Base-by-base conservation (phyloP, 1,140 invertebrate genomes). In the Lepidurus apus region DNA sequence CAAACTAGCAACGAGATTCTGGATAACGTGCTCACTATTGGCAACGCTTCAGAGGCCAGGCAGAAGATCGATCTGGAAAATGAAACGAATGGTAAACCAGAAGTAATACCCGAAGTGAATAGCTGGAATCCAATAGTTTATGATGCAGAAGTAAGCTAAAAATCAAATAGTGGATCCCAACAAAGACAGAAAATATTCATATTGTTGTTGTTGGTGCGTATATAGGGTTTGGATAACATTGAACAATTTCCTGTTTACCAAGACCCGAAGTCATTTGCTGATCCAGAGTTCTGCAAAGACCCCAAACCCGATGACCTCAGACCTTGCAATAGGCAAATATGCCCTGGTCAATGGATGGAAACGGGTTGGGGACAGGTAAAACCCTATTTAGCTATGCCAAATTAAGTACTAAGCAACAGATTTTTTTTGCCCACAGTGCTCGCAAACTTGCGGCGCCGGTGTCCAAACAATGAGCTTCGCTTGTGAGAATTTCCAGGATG, bases 361-460 rank as follows among this genome's bases (percentile, higher is more conserved):
- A 82, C 76, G n/a, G 74, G 78, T 9, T 85, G 83, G 84, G 80
- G 80, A 43, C 47, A 81, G 81, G 83, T 83, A 75, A 74, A n/a
- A 21, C 1, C 8, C 21, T 24, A 24, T 78, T 24, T 21, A 13
- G 73, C 78, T 43, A 21, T 1, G 43, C 11, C 76, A 24, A 74
- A 7, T 79, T 34, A 43, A 42, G 5, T 13, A 43, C 8, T 74
- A 75, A 13, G 74, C 24, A 21, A 17, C 13, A 24, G 13, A 74
- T 34, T 7, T 34, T 17, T 77, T 43, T 73, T 43, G 76, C 47
- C 24, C 81, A 82, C 1, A 89, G 88, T 89, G 89, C 82, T 88
- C 88, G 1, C 82, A 82, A 24, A 86, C 84, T 5, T 89, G 89
- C 84, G 88, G 87, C 0, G 82, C 83, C 81, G 89, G 88, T 42